Base-by-base conservation (phyloP, 2,888 invertebrate genomes). In the Clivina fossor region DNA sequence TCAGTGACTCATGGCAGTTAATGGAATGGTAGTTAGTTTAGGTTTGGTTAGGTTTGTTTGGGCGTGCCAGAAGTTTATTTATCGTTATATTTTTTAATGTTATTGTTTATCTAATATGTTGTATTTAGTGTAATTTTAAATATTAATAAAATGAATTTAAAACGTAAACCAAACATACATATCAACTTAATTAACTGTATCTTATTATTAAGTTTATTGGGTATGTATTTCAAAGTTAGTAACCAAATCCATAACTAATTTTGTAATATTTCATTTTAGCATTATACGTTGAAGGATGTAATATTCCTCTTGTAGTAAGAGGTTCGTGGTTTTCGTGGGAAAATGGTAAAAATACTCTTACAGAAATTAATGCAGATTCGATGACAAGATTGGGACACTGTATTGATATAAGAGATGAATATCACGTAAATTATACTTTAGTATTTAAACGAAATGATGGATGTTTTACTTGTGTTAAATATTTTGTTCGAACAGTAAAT, bases 311-410 rank as follows among this genome's bases (percentile, higher is more conserved):
- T 60, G 84, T 90, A 38, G 73, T 94, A 43, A 80, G 90, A 65
- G 93, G 93, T 57, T 82, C 89, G 24, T 94, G 94, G 94, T 94
- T 92, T 74, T 93, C 92, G 2, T 88, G 91, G 80, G 93, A 94
- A 79, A 85, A 84, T 76, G 91, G 91, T 7, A 78, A 80, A 65
- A 90, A 91, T 65, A 91, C 90, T 0, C 78, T 86, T 40, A 93
- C 92, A 0, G 86, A 88, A 68, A 84, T 94, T 48, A 88, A 93
- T 74, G 86, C 86, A 0, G 84, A 82, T 56, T 80, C 82, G 33
- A 91, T 93, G 89, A 83, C 86, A 5, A 78, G 79, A 62, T 80
- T 83, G 68, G 92, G 92, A 37, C 74, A 75, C 56, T 92, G 91
- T 69, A 79, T 90, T 4, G 81, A 84, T 60, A 82, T 88, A 60